phyloP scores from a whole-genome alignment of 2,888 invertebrate genomes.

The Cerceris rybyensis region DNA sequence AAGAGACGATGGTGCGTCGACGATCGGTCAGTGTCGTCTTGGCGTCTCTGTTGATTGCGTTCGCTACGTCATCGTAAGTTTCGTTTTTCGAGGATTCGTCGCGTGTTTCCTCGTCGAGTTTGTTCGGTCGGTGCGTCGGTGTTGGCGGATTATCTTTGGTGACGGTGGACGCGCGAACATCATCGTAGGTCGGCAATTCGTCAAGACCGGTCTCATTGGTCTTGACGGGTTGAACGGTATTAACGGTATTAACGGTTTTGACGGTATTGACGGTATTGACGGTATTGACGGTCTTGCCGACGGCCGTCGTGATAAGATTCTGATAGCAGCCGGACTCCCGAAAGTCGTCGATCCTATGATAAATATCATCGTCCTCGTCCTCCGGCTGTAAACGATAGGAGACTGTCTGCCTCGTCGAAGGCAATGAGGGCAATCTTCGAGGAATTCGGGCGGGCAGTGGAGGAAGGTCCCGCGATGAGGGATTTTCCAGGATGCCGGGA shows the following conservation, averaged over 20 bases:
- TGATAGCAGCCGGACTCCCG: conserved; percentile 63
- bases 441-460: conserved; percentile 69
- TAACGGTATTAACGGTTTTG: too few species aligned
- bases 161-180: conserved; percentile 45
- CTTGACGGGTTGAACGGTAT: too few species aligned
- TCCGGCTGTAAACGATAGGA: conserved; percentile 44
- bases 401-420: conserved; percentile 39
- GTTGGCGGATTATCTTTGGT: not conserved
- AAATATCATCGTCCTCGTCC: conserved; percentile 77
- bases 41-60: not conserved
- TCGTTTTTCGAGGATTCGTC: not conserved
- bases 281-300: too few species aligned
- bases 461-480: conserved; percentile 47
- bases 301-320: conserved; percentile 39
- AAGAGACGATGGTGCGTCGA: conserved; percentile 24
- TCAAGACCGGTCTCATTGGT: not conserved
- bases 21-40: not conserved
- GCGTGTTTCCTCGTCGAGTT: not conserved
- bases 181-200: conserved; percentile 65
- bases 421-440: conserved; percentile 70
- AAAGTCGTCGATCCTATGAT: conserved; percentile 77
- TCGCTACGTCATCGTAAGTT: conserved; percentile 54
- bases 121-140: too few species aligned
- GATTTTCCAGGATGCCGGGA: not conserved
- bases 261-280: too few species aligned